Evolutionary conservation across 2,113 vertebrate genomes (phyloP).

Genomic region (Labeo rohita): DNA sequence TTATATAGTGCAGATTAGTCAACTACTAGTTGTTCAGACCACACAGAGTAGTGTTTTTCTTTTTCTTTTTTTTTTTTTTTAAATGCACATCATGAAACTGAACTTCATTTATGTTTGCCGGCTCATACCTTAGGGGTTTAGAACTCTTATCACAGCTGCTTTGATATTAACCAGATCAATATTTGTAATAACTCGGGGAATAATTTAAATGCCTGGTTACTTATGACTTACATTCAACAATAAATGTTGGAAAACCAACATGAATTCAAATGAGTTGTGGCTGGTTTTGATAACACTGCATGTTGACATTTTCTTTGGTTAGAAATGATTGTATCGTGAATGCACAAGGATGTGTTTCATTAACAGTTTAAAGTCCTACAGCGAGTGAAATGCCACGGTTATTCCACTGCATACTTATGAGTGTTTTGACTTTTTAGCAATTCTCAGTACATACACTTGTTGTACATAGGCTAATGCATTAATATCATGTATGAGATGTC

Average conservation of each 20-base stretch:
- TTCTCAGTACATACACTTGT: not conserved
- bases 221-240: conserved; percentile 51
- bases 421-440: not conserved
- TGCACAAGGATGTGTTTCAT: conserved; percentile 29
- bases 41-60: not conserved
- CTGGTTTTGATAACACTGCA: conserved; percentile 44
- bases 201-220: conserved; percentile 56
- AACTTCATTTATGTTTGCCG: not conserved
- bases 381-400: conserved; percentile 48
- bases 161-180: conserved; percentile 54
- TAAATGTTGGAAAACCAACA: conserved; percentile 55
- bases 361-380: conserved; percentile 29
- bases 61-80: too few relatives aligned
- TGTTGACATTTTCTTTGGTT: conserved; percentile 38
- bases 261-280: conserved; percentile 49
- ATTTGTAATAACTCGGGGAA: conserved; percentile 55
- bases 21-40: not conserved
- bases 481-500: not conserved
- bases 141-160: conserved; percentile 27
- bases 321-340: not conserved
- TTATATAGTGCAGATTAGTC: not conserved
- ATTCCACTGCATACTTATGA: conserved; percentile 25
- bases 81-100: not conserved
- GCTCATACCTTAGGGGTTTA: conserved; percentile 40
- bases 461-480: not conserved